These are phyloP conservation scores for Planococcus citri DNA, from an alignment of 1,140 invertebrate genomes.

Conservation along the genomic window DNA sequence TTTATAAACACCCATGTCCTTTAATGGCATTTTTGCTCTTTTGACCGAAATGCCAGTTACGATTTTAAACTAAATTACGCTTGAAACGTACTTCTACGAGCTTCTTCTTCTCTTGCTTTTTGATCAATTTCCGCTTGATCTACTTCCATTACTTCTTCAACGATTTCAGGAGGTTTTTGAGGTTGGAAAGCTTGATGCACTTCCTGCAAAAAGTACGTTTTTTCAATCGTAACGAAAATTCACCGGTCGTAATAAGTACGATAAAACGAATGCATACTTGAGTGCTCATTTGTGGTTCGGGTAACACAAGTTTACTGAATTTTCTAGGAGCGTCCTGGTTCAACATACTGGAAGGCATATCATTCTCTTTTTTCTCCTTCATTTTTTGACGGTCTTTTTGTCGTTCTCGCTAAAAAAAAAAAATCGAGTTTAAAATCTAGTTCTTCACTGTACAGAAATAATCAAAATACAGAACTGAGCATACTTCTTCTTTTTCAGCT, in stretches of 20 bases:
- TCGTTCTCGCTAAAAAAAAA: constrained; percentile 45
- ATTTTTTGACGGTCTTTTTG: constrained; percentile 85
- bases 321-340: constrained; percentile 84
- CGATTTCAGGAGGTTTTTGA: neutral
- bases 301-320: constrained; percentile 89
- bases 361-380: constrained; percentile 91
- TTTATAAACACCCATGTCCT: no score
- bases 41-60: no score
- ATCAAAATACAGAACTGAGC: constrained; percentile 19
- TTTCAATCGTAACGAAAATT: no score
- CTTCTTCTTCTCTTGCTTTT: neutral
- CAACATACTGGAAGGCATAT: constrained; percentile 82
- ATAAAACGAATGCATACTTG: constrained; percentile 32
- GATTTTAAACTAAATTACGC: neutral
- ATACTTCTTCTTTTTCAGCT: constrained; percentile 74
- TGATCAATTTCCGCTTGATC: constrained; percentile 3
- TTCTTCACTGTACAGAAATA: neutral
- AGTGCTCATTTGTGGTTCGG: constrained; percentile 94
- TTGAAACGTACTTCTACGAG: neutral
- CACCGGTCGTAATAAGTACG: neutral
- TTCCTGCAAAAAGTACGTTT: neutral
- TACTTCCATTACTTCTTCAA: neutral
- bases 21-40: no score
- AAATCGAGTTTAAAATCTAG: constrained; percentile 23
- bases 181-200: neutral